Conservation (phyloP, 2,797 vertebrate species). For the Peromyscus eremicus region DNA sequence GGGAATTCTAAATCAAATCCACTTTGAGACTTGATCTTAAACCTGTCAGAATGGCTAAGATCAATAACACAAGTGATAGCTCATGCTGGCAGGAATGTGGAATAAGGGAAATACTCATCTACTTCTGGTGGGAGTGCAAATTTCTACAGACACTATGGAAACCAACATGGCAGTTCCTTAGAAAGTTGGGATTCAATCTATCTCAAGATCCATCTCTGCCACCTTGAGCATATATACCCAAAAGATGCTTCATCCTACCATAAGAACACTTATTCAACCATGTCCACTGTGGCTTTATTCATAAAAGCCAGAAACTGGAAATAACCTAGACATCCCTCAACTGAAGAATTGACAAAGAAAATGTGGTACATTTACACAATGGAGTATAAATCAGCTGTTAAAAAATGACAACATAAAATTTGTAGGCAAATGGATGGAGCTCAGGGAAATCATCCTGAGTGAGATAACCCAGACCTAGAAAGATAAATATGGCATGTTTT, state of each 20-base stretch:
- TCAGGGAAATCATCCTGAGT: neutral
- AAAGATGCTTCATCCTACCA: neutral
- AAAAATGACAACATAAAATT: neutral
- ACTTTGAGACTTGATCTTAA: neutral
- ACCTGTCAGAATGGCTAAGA: neutral
- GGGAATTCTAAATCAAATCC: neutral
- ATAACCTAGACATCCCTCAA: neutral
- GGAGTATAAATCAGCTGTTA: neutral
- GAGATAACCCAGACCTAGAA: neutral
- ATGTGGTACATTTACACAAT: neutral
- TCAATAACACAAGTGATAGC: neutral
- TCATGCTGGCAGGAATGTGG: neutral
- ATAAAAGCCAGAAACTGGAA: neutral
- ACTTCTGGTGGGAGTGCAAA: neutral
- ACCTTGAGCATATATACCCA: neutral
- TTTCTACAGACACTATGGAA: neutral
- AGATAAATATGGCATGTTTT: neutral
- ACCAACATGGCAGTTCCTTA: neutral
- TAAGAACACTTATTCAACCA: neutral
- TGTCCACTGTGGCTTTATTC: neutral
- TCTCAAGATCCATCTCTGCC: neutral
- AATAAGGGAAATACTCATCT: neutral
- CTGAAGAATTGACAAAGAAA: neutral
- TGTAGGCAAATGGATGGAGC: neutral
- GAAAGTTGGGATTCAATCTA: too few relatives aligned